Evolutionary conservation across 2,888 invertebrate species (phyloP), one percentile per base, ranked within the genome.

Genomic region (Himalopsyche japonica): DNA sequence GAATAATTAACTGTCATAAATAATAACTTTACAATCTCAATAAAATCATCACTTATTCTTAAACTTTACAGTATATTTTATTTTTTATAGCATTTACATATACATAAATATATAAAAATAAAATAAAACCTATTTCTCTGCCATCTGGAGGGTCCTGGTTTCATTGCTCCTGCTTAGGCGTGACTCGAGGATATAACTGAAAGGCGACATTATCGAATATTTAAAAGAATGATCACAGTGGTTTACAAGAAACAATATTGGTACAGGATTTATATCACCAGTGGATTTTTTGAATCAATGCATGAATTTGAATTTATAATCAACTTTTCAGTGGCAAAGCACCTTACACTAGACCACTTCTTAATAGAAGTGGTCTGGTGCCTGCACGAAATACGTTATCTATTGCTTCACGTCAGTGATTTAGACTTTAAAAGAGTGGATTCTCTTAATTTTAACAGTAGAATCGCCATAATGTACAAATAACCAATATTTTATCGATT

Each of bases 131-230:
- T 79, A 77, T 77, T 77, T 77, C 77, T 77, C 77, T 77, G 20
- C 43, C 77, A 34, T 34, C 34, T 77, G 70, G 30, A 43, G 48
- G 57, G 30, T 70, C 83, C 78, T 76, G n/a, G 18, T 82, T 76
- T 84, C 83, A 86, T 79, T 85, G 86, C 70, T 92, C 92, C 88
- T 92, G 93, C 91, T 93, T 93, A 88, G 93, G 90, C 89, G 93
- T 93, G 90, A 94, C 93, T 91, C 94, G 92, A 89, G 94, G 94
- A 89, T 94, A 94, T 90, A 94, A 92, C 94, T 94, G 92, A 1
- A 92, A 92, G 87, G 89, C 89, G 87, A 88, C 88, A 88, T 86
- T 86, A 82, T 82, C 86, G 78, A 84, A 82, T 77, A 64, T 90
- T 37, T 78, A 34, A 15, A 1, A 43, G 0, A 43, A 15, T 43